phyloP scores from a whole-genome alignment of 2,888 invertebrate species.

The Lithosia quadra region DNA sequence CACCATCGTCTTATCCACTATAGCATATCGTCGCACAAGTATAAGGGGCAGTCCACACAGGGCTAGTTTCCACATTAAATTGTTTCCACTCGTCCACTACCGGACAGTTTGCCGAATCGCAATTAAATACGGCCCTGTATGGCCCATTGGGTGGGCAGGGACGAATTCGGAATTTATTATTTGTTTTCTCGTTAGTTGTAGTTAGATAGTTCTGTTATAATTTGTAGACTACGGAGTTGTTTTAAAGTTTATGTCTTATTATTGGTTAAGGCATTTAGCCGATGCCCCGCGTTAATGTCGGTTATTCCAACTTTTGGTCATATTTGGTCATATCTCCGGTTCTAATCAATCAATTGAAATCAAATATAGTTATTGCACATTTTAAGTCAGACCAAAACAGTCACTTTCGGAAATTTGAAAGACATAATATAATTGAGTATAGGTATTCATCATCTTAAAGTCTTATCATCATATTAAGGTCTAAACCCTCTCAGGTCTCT shows the following conservation, averaged over 20 bases:
- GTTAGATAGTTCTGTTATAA: background rate
- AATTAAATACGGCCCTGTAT: conserved; percentile 74
- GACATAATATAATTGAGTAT: too few species aligned
- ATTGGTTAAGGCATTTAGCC: background rate
- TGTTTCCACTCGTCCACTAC: conserved; percentile 62
- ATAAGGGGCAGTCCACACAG: conserved; percentile 60
- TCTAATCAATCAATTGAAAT: too few species aligned
- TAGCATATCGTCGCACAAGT: conserved; percentile 55
- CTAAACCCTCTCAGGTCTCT: too few species aligned
- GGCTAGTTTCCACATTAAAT: conserved; percentile 71
- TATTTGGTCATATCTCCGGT: too few species aligned
- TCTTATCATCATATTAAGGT: too few species aligned
- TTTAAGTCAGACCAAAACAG: too few species aligned
- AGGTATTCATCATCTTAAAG: too few species aligned
- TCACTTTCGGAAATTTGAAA: too few species aligned
- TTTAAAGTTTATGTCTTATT: background rate
- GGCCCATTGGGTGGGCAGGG: conserved; percentile 67
- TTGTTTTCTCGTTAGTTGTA: conserved; percentile 14
- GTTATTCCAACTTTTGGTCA: too few species aligned
- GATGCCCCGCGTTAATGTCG: too few species aligned
- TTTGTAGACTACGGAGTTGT: background rate
- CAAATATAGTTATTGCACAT: too few species aligned
- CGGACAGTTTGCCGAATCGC: conserved; percentile 71
- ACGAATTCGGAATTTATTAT: conserved; percentile 45
- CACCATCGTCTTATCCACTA: conserved; percentile 47